These are phyloP conservation scores for Heterodera carotae DNA, from an alignment of 1,140 invertebrate genomes.

Conservation along the genomic window DNA sequence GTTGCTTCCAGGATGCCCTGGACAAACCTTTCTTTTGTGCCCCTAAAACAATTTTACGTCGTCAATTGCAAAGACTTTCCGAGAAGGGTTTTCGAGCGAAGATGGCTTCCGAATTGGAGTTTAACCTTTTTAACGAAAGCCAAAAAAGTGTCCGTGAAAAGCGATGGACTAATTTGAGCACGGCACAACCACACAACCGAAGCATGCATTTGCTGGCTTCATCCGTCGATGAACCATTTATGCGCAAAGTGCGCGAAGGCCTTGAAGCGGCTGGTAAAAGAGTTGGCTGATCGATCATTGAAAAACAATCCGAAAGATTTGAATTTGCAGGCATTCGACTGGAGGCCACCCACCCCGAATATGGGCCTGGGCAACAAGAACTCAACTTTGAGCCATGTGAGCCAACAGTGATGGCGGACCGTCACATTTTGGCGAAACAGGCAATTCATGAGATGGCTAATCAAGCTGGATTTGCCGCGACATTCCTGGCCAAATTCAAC, in stretches of 20 bases:
- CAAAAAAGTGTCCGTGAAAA: conserved; percentile 15
- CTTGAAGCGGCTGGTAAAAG: conserved; percentile 10
- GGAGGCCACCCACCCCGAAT: conserved; percentile 25
- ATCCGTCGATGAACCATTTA: conserved; percentile 10
- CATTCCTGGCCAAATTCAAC: conserved; percentile 19
- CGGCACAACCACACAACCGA: conserved; percentile 12
- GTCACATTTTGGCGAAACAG: conserved; percentile 18
- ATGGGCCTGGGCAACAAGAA: conserved; percentile 10
- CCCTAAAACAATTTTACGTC: conserved; percentile 6
- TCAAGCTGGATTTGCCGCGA: conserved; percentile 14
- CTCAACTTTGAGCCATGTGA: conserved; percentile 26
- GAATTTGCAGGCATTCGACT: conserved; percentile 1
- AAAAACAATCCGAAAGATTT: too few species aligned
- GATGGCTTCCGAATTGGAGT: conserved; percentile 23
- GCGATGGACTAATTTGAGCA: conserved; percentile 4
- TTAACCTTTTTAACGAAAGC: conserved; percentile 17
- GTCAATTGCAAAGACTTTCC: not conserved
- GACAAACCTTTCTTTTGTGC: conserved; percentile 11
- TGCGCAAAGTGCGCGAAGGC: conserved; percentile 16
- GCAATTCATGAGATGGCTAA: conserved; percentile 21
- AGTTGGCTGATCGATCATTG: too few species aligned
- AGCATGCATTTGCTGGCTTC: conserved; percentile 6
- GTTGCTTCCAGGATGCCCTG: not conserved
- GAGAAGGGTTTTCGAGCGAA: not conserved
- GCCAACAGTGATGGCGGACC: conserved; percentile 24